Conservation (phyloP, 2,113 vertebrate species). For the Fulica atra region DNA sequence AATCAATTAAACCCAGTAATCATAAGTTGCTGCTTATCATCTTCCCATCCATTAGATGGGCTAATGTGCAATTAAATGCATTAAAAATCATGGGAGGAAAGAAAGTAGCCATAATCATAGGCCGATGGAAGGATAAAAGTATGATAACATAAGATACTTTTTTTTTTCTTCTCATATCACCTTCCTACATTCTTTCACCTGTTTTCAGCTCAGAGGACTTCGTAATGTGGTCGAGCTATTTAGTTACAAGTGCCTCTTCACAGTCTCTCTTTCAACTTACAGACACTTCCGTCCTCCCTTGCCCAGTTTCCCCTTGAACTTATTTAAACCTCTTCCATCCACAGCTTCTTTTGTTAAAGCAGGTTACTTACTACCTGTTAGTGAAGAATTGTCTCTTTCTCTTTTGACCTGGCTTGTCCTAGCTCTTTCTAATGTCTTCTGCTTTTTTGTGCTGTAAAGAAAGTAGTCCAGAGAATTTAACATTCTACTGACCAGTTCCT, state of each 20-base stretch:
- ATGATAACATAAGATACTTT: not conserved
- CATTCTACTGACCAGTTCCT: not conserved
- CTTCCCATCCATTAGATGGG: not conserved
- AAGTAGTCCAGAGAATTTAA: not conserved
- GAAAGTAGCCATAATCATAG: not conserved
- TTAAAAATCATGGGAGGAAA: not conserved
- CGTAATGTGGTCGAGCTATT: not conserved
- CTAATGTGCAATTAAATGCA: constrained; percentile 48
- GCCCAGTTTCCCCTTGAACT: not conserved
- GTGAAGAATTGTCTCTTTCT: not conserved
- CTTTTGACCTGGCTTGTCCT: not conserved
- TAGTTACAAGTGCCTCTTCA: not conserved
- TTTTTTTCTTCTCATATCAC: not conserved
- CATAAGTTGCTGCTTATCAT: constrained; percentile 40
- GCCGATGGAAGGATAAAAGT: constrained; percentile 3
- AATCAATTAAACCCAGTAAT: constrained; percentile 31
- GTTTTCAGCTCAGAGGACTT: not conserved
- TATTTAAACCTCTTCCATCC: not conserved
- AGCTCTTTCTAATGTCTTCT: not conserved
- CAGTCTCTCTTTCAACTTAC: not conserved
- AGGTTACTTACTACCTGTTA: not conserved
- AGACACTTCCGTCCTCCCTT: not conserved
- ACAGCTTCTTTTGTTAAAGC: not conserved
- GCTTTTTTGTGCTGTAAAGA: not conserved
- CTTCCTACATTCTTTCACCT: not conserved